Evolutionary conservation across 2,888 invertebrate species (phyloP), one percentile per base, ranked within the genome.

Genomic region (Megastigmus dorsalis): DNA sequence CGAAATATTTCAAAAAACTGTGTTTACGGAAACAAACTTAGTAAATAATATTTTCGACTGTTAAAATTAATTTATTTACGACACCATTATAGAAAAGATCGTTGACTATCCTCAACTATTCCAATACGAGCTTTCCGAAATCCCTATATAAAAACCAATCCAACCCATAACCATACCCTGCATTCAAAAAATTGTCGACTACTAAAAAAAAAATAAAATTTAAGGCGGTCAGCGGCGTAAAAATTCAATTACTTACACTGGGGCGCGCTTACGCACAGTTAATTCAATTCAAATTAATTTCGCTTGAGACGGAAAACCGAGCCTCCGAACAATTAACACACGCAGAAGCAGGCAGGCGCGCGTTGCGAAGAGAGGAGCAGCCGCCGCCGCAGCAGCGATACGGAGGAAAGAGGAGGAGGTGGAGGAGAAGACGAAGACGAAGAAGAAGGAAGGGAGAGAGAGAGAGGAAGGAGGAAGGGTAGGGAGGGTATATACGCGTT

Each of bases 401-500:
- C 18, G 33, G 30, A 30, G 30, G 48, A 62, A 48, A 62, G 20
- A 28, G 5, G 30, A 28, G 13, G 20, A 30, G 45, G 60, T 20
- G 30, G 3, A 7, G 41, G 33, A 43, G 33, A 7, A 55, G 41
- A 28, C 1, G 23, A n/a, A 13, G 43, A 54, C n/a, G 41, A 41
- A 45, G 28, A 45, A 48, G 59, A 59, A 52, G 33, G 15, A 36
- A 57, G 50, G 33, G 72, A 43, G 75, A 20, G 70, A 38, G 75
- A 55, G 50, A 63, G 76, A 66, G 65, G 36, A 65, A 67, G 70
- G 57, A 59, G 59, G 50, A 60, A 45, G 66, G 43, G 70, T 71
- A 67, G 62, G 74, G 66, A 45, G 71, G 45, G 43, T 82, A 83
- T 83, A 84, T n/a, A n/a, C n/a, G 83, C 79, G 83, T 78, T 80